These are phyloP conservation scores for Clivina fossor DNA, from an alignment of 2,888 invertebrate genomes.

Conservation along the genomic window DNA sequence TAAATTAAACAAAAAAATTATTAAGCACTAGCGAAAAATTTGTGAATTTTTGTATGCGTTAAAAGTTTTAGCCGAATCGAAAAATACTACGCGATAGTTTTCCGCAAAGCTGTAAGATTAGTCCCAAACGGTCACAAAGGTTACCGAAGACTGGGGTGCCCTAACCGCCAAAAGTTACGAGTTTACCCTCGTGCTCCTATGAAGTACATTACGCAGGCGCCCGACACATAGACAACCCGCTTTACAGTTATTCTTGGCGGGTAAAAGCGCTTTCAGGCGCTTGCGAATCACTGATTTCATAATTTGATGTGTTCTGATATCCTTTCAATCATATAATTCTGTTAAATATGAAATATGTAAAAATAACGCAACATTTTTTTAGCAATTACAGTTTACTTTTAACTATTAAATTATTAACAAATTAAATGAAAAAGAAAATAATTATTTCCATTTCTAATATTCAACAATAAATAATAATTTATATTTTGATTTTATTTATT, in stretches of 20 bases:
- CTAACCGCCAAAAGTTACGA: conserved; percentile 44
- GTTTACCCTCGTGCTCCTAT: conserved; percentile 39
- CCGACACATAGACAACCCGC: conserved; percentile 33
- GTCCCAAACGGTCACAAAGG: conserved; percentile 40
- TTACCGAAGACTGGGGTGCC: conserved; percentile 39
- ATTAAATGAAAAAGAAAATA: too few species aligned
- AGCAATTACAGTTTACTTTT: too few species aligned
- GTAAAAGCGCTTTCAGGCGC: conserved; percentile 19
- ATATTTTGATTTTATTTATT: too few species aligned
- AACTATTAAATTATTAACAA: too few species aligned
- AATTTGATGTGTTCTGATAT: conserved; percentile 26
- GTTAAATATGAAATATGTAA: conserved; percentile 7
- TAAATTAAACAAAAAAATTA: conserved; percentile 6
- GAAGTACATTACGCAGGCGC: conserved; percentile 38
- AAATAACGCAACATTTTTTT: not conserved
- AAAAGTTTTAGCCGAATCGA: not conserved
- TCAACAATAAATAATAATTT: too few species aligned
- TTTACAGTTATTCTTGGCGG: conserved; percentile 8
- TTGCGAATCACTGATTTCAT: conserved; percentile 24
- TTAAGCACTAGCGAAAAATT: conserved; percentile 7
- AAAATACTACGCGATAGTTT: conserved; percentile 32
- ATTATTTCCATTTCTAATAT: too few species aligned
- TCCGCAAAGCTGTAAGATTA: conserved; percentile 36
- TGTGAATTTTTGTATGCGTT: too few species aligned
- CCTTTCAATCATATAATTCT: not conserved